Base-by-base conservation (phyloP, 2,888 invertebrate species). In the Andrena trimmerana region DNA sequence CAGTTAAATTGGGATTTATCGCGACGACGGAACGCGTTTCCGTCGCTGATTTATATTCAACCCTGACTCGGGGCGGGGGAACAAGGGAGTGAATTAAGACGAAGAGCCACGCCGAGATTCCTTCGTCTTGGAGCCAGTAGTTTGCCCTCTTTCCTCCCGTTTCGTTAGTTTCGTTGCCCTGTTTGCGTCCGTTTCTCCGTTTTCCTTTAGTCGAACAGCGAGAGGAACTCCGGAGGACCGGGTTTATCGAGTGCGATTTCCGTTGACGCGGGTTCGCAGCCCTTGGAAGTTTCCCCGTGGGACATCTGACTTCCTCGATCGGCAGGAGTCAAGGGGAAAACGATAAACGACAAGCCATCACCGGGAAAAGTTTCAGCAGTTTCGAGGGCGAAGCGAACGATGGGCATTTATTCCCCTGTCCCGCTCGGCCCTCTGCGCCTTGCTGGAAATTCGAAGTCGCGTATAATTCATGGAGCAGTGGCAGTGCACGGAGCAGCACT, bases 1-100 rank as follows among this genome's bases (percentile, higher is more conserved):
- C 29, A 13, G 68, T 29, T n/a, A n/a, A 69, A 79, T 79, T 68
- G 76, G 69, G 76, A 79, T 79, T 79, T 76, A 79, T 79, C 78
- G 48, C 76, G 76, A n/a, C 57, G 33, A 50, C 68, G 57, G 10
- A 4, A 24, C 60, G 60, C 52, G 33, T 60, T 78, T n/a, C n/a
- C 33, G 20, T 2, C 63, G 24, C 36, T 57, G 76, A 79, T 76
- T 79, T 76, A 76, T 69, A 69, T 63, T 57, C 76, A 24, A n/a
- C 16, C 8, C 36, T 2, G 27, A 7, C 24, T n/a, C 7, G 16
- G 8, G 10, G 48, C 20, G 27, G 13, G 52, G 52, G 42, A 74
- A 31, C 66, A 36, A 50, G n/a, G 8, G 50, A 48, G 50, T 7
- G 68, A 57, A 69, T 79, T 76, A 76, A 76, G 76, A 69, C 54